A percentile compares a stretch with the other conserved stretches of the same genome.
Conservation (phyloP, 2,797 vertebrate species). For the Sarcophilus harrisii region DNA sequence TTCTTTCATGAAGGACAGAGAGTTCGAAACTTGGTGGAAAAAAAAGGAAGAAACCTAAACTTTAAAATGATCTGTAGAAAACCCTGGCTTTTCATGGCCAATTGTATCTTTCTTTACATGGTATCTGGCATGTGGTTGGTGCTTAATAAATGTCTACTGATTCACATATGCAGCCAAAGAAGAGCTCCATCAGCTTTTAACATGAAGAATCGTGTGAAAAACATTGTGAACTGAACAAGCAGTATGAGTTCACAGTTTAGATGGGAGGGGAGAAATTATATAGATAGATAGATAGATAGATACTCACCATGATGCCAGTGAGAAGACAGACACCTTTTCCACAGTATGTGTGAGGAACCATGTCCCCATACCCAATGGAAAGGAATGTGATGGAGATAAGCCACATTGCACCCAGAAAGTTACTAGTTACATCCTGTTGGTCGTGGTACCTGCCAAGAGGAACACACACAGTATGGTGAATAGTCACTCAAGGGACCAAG, state of each 20-base stretch:
- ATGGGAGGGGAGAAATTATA: not conserved
- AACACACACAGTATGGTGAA: not conserved
- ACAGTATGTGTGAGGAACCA: conserved; percentile 99
- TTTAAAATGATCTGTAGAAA: not conserved
- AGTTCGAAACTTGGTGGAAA: not conserved
- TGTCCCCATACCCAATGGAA: conserved; percentile 98
- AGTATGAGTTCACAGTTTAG: not conserved
- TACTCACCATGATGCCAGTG: conserved; percentile 98
- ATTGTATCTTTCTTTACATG: not conserved
- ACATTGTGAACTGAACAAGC: not conserved
- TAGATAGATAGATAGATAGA: not conserved
- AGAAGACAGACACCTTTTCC: conserved; percentile 98
- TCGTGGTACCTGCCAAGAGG: conserved; percentile 93
- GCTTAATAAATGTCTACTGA: not conserved
- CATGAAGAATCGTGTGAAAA: not conserved
- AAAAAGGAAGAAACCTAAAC: not conserved
- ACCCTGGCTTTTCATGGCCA: not conserved
- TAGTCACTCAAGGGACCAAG: accelerated
- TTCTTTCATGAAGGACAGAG: not conserved
- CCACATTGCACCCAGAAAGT: conserved; percentile 99
- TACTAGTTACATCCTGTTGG: conserved; percentile 98
- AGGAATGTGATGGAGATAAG: conserved; percentile 99
- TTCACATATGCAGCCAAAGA: not conserved
- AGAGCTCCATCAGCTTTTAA: not conserved
- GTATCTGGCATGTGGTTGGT: not conserved